Conservation (phyloP, 2,888 invertebrate species). For the Plutella xylostella region DNA sequence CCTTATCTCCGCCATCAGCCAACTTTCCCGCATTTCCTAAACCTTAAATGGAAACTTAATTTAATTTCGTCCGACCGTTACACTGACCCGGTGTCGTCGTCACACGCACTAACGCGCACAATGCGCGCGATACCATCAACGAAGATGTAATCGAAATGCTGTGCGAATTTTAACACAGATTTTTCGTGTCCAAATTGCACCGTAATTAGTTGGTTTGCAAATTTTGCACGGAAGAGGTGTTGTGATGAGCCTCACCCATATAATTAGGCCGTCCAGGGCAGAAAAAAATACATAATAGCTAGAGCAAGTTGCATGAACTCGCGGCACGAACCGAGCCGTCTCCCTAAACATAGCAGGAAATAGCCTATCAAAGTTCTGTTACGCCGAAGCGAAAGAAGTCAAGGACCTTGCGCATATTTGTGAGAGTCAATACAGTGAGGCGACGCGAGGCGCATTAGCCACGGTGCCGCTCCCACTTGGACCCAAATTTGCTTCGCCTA, state of each 20-base stretch:
- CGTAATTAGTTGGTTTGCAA: no score
- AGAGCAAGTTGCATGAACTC: no score
- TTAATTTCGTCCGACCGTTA: constrained; percentile 16
- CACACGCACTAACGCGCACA: no score
- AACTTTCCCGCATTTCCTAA: constrained; percentile 30
- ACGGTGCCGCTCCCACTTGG: constrained; percentile 37
- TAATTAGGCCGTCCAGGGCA: no score
- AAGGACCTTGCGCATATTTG: constrained; percentile 45
- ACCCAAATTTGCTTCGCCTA: constrained; percentile 26
- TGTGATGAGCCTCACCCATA: no score
- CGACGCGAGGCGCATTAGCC: constrained; percentile 37
- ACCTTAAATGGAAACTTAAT: constrained; percentile 27
- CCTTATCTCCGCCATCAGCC: constrained; percentile 29
- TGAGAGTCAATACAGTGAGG: constrained; percentile 21
- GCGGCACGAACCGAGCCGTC: no score
- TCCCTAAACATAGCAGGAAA: constrained; percentile 26
- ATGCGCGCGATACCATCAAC: no score
- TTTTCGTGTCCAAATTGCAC: no score
- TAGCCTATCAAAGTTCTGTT: constrained; percentile 40
- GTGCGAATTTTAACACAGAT: no score
- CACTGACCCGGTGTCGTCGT: constrained; percentile 29
- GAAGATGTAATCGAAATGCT: no score
- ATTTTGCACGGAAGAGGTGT: no score
- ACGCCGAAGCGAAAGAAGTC: constrained; percentile 27
- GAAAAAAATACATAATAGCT: no score